Base-by-base conservation (phyloP, 2,888 invertebrate genomes). In the Orthosia cruda region DNA sequence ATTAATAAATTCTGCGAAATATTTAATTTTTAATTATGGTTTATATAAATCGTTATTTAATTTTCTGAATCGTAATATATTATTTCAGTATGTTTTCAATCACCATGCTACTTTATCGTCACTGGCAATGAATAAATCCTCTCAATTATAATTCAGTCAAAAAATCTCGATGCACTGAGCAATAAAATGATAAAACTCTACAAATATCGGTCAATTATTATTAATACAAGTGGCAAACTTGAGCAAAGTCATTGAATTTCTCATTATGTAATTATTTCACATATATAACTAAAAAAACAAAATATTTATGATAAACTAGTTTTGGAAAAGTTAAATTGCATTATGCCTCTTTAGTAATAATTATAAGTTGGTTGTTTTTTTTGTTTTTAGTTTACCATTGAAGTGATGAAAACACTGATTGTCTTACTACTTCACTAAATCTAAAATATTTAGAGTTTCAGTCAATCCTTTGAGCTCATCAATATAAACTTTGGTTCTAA, bases 401-500 rank as follows among this genome's bases (percentile, higher is more conserved):
- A 45, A 61, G 2, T 32, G 11, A 13, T 13, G 13, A 49, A 54
- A 47, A 47, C 23, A 26, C 26, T 47, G 1, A 57, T 54, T 59
- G 55, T 49, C 40, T 58, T 20, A 61, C 47, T 26, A 63, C 66
- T 40, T 12, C 15, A 58, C 20, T 74, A 13, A 59, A n/a, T 64
- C 4, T 15, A 13, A 52, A 75, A 67, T 4, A 67, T 67, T 63
- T n/a, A 55, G 18, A 67, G 7, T 76, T 67, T 63, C 20, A 55
- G n/a, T 26, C 12, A 58, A 64, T 23, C 66, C 20, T 49, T 74
- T 58, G 4, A 76, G 67, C 62, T 66, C 55, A 49, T 65, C 59
- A 65, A 65, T 69, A 45, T 61, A 23, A 77, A 77, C 52, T 83
- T 62, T 4, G 40, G 12, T 40, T n/a, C 40, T 77, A 82, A 82